Percentiles rank a stretch among this genome's conserved stretches.
Evolutionary conservation across 2,888 invertebrate genomes (phyloP).

Genomic region (Cephus sareptanus): DNA sequence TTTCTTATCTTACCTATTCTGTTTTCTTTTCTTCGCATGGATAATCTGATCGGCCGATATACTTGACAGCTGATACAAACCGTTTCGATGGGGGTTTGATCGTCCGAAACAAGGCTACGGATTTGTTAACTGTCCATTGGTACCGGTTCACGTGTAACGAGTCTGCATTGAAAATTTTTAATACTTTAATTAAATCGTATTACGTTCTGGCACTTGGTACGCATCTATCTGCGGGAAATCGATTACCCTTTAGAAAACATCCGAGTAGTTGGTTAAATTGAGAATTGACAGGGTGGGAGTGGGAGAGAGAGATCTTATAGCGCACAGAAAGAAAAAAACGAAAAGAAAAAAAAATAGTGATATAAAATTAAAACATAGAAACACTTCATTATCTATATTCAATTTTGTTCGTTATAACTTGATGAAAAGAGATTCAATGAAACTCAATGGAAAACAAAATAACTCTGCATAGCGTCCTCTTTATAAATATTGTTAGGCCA

Average conservation of each 20-base stretch:
- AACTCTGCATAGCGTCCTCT: too few relatives aligned
- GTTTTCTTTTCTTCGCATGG: not conserved
- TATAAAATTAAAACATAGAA: too few relatives aligned
- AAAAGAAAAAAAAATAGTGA: too few relatives aligned
- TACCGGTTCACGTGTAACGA: not conserved
- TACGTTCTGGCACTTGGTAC: not conserved
- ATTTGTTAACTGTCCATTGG: not conserved
- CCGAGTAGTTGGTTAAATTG: not conserved
- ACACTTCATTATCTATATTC: too few relatives aligned
- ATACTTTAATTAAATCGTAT: not conserved
- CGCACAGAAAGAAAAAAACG: too few relatives aligned
- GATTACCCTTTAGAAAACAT: not conserved
- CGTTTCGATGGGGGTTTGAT: not conserved
- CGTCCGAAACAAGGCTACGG: not conserved
- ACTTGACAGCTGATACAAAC: not conserved
- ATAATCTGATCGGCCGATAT: not conserved
- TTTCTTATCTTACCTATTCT: not conserved
- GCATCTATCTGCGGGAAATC: not conserved
- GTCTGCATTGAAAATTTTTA: not conserved
- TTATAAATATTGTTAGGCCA: too few relatives aligned
- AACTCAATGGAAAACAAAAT: too few relatives aligned
- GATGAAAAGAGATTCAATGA: too few relatives aligned
- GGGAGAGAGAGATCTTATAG: not conserved
- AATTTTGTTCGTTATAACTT: too few relatives aligned
- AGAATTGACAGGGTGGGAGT: not conserved